phyloP scores from a whole-genome alignment of 1,140 invertebrate genomes.

The Zaprionus ornatus region DNA sequence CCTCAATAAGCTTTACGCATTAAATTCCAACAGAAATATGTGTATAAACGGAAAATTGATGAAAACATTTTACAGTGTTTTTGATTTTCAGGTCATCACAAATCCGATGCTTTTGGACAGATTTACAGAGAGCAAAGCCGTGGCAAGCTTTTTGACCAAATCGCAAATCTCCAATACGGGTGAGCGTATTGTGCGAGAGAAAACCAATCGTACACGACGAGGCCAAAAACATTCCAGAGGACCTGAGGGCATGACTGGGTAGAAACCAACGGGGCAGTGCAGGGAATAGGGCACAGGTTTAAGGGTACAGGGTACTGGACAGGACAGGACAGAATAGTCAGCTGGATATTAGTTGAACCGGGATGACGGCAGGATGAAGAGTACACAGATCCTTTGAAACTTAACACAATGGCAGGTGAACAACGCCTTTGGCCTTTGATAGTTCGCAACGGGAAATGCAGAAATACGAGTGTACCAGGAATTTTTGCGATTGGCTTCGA shows the following conservation, averaged over 20 bases:
- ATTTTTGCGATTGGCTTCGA: constrained; percentile 41
- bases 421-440: constrained; percentile 30
- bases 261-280: too few relatives aligned
- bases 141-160: constrained; percentile 9
- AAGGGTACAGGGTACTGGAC: not conserved
- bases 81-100: not conserved
- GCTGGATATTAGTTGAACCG: not conserved
- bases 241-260: not conserved
- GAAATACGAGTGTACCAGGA: constrained; percentile 1
- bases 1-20: not conserved
- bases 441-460: constrained; percentile 9
- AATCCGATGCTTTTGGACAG: not conserved
- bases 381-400: constrained; percentile 35
- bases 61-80: not conserved
- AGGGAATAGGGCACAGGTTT: not conserved
- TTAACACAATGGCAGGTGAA: constrained; percentile 39
- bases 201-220: constrained; percentile 23
- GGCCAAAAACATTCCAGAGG: not conserved
- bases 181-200: constrained; percentile 23
- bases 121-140: not conserved
- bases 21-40: not conserved
- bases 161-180: constrained; percentile 7
- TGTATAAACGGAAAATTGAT: not conserved
- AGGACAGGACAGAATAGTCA: not conserved
- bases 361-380: not conserved